These are phyloP conservation scores for Clarias laeviceps DNA, from an alignment of 2,797 vertebrate species.

Conservation along the genomic window DNA sequence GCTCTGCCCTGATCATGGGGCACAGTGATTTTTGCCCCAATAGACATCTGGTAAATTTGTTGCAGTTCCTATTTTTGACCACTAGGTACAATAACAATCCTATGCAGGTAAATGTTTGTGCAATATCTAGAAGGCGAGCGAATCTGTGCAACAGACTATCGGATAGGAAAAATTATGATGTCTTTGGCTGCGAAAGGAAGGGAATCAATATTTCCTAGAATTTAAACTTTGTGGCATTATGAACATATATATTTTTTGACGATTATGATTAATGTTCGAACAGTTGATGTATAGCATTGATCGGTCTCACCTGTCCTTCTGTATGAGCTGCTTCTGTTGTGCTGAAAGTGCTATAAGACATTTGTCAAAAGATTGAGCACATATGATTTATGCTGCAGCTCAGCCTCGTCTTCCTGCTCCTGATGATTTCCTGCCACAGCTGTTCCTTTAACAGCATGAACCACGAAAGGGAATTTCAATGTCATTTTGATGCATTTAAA, in stretches of 20 bases:
- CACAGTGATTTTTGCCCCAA: too few species aligned
- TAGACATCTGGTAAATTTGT: too few species aligned
- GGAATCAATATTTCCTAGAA: too few species aligned
- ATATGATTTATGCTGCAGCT: conserved; percentile 25
- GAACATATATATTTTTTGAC: not conserved
- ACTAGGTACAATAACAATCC: too few species aligned
- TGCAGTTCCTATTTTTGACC: too few species aligned
- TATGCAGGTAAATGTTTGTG: too few species aligned
- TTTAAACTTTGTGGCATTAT: too few species aligned
- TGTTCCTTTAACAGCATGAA: conserved; percentile 8
- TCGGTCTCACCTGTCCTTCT: not conserved
- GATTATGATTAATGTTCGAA: not conserved
- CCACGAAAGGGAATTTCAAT: not conserved
- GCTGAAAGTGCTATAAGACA: conserved; percentile 9
- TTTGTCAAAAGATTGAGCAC: conserved; percentile 11
- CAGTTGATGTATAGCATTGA: not conserved
- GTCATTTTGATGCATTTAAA: conserved; percentile 8
- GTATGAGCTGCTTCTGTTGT: not conserved
- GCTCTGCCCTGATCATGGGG: too few species aligned
- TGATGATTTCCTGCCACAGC: conserved; percentile 13
- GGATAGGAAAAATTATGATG: too few species aligned
- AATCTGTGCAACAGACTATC: too few species aligned
- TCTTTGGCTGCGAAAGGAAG: too few species aligned
- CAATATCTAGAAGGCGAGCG: too few species aligned
- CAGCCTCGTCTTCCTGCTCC: conserved; percentile 15